Percentiles rank a stretch among this genome's conserved stretches.
Evolutionary conservation across 2,113 vertebrate species (phyloP).

Genomic region (Nycticorax nycticorax): DNA sequence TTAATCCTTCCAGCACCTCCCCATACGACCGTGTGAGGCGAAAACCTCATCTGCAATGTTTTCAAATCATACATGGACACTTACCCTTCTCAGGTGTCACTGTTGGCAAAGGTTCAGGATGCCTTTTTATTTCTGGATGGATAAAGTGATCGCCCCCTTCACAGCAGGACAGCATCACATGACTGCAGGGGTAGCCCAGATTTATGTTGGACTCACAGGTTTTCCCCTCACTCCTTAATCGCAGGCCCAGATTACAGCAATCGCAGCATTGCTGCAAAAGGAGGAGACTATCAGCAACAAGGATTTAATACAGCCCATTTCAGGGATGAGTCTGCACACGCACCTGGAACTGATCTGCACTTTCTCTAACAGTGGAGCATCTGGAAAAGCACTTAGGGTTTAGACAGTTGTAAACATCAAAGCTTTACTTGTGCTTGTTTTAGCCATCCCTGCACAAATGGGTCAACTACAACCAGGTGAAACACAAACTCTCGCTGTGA

Average conservation of each 20-base stretch:
- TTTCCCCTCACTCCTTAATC: constrained; percentile 72
- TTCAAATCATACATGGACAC: background rate
- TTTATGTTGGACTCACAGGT: constrained; percentile 80
- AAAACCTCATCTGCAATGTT: background rate
- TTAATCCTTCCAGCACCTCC: background rate
- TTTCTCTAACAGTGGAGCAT: background rate
- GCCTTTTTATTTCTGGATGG: constrained; percentile 73
- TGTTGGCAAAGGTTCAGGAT: constrained; percentile 74
- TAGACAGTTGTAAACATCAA: background rate
- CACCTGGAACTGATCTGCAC: background rate
- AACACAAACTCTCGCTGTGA: background rate
- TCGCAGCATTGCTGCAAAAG: constrained; percentile 86
- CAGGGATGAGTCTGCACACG: background rate
- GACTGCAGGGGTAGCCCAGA: constrained; percentile 88
- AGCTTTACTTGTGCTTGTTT: background rate
- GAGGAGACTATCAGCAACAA: background rate
- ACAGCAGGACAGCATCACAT: constrained; percentile 90
- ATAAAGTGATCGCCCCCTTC: constrained; percentile 76
- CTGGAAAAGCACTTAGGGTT: background rate
- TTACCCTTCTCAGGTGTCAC: constrained; percentile 78
- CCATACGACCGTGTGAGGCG: accelerated
- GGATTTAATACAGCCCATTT: background rate
- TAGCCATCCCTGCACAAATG: background rate
- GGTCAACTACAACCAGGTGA: background rate
- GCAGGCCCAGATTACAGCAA: constrained; percentile 88